Evolutionary conservation across 1,140 invertebrate species (phyloP).

Genomic region (Ctenoplectra terminalis): DNA sequence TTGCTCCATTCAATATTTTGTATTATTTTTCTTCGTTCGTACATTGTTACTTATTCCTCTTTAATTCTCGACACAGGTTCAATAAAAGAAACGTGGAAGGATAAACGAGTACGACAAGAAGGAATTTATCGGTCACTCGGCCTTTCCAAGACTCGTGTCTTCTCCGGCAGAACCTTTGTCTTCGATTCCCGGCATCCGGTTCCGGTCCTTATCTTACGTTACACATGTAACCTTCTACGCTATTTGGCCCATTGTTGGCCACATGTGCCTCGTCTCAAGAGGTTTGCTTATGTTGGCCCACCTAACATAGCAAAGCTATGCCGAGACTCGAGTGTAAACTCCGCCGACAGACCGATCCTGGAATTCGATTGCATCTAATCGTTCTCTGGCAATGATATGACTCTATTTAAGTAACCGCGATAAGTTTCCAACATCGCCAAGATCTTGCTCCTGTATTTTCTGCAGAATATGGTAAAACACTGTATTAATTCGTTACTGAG

Average conservation of each 20-base stretch:
- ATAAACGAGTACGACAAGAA: neutral
- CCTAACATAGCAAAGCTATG: constrained; percentile 68
- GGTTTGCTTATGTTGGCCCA: constrained; percentile 73
- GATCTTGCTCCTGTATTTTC: neutral
- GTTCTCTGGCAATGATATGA: constrained; percentile 35
- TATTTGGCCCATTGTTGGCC: constrained; percentile 72
- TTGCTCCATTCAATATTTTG: no score
- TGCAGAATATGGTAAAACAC: neutral
- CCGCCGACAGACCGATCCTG: constrained; percentile 51
- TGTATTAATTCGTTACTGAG: neutral
- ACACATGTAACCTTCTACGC: constrained; percentile 65
- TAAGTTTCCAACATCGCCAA: neutral
- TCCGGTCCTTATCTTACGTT: constrained; percentile 77
- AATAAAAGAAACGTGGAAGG: neutral
- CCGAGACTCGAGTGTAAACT: constrained; percentile 60
- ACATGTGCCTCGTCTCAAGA: constrained; percentile 73
- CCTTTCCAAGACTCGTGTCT: constrained; percentile 3
- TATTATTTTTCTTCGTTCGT: no score
- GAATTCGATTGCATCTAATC: constrained; percentile 65
- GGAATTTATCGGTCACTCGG: constrained; percentile 43
- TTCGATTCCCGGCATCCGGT: constrained; percentile 70
- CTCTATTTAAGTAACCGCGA: constrained; percentile 40
- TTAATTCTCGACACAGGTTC: neutral
- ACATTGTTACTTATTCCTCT: no score
- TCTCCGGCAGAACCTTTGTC: constrained; percentile 56